Conservation (phyloP, 30 jellyfish, hydroid and myxozoan genomes). For the Mastigias papua region DNA sequence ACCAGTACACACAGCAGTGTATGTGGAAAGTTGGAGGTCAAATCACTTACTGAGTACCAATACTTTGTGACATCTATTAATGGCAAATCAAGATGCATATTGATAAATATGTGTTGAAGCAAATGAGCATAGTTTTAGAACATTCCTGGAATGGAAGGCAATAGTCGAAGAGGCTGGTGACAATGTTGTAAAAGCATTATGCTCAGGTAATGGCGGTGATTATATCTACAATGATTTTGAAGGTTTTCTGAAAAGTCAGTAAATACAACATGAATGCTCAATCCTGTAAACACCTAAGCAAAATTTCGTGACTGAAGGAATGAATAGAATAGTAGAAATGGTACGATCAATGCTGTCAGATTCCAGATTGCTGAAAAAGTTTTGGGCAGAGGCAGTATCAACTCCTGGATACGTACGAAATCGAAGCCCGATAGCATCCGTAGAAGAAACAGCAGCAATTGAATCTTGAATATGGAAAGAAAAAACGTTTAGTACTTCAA, state of each 20-base stretch:
- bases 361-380: conserved; percentile 31
- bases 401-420: conserved; percentile 5
- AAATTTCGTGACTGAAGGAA: conserved; percentile 43
- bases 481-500: conserved; percentile 6
- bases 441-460: conserved; percentile 5
- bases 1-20: no score
- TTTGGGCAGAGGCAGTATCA: conserved; percentile 1
- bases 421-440: conserved; percentile 34
- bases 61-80: no score
- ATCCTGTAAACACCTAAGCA: conserved; percentile 59
- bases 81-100: no score
- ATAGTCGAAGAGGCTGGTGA: no score
- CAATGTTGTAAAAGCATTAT: no score
- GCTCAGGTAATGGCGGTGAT: no score
- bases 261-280: conserved; percentile 1
- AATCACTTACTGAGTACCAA: no score
- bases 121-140: no score
- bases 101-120: no score
- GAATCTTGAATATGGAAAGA: neutral
- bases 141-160: no score
- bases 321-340: conserved; percentile 14
- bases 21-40: no score
- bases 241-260: neutral
- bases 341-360: conserved; percentile 44
- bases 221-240: no score